Evolutionary conservation across 2,113 vertebrate species (phyloP), one percentile per base, ranked within the genome.

Genomic region (Sceloporus tristichus): DNA sequence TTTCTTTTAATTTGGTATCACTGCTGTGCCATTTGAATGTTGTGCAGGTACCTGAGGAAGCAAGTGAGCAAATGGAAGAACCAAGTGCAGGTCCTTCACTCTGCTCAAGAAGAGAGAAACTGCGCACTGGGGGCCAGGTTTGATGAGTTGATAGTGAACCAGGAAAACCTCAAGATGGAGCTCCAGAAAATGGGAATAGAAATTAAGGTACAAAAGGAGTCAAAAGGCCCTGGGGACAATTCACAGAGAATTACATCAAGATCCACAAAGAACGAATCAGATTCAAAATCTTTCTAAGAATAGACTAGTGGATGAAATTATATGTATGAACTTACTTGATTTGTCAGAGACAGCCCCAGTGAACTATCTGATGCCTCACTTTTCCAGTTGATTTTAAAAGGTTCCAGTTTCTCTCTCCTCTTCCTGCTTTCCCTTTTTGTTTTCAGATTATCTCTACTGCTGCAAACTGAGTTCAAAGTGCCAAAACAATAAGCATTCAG

Each of bases 21-120:
- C 14, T 73, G 1, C 2, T 34, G 75, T 14, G 25, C 38, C 89
- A 38, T 71, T 82, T 18, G 92, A 18, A 91, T 38, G 83, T 65
- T 89, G 91, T 91, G 9, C 92, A 98, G 98, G 93, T 85, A 97
- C 82, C 89, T 98, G 91, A 97, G 97, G 91, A 96, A 97, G 76
- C 93, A 98, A 79, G 92, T 98, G 88, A 94, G 94, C 1, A 86
- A 48, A 65, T 94, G 95, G 97, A 97, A 94, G 87, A 89, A 95
- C 27, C 92, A 97, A n/a, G 90, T 97, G 59, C 96, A 96, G 92
- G 95, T 96, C 40, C 95, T 98, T 78, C 96, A 96, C 1, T 84
- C 93, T 62, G 85, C 87, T 82, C 96, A 98, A 87, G 96, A 98
- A 93, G 95, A 97, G 87, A 96, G 94, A 92, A 97, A 90, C 68